Evolutionary conservation across 1,140 invertebrate genomes (phyloP), one percentile per base, ranked within the genome.

Genomic region (Littorina saxatilis): DNA sequence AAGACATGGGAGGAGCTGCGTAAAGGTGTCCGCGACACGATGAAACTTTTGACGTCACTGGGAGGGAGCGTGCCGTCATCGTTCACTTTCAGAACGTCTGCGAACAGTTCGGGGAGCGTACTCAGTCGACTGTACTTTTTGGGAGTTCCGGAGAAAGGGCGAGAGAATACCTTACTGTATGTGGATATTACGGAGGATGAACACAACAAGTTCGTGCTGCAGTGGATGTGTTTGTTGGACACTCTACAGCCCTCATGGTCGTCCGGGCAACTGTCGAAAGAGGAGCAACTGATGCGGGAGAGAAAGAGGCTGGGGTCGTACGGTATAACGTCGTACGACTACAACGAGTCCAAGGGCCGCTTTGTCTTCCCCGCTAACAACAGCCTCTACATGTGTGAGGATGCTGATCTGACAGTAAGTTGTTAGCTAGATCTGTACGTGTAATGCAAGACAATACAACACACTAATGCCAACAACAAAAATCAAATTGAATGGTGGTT

Each of bases 291-390:
- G 68, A 93, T 98, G 77, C 96, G 96, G 93, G 98, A 99, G 91
- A 93, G 98, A 75, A 98, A 98, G 82, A 93, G 93, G 93, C 94
- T 98, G 15, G 95, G 96, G 0, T 96, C 96, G 0, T 98, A 96
- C 95, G 98, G 98, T 29, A 98, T 99, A 70, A 98, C 97, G 2
- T 96, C 96, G 17, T 99, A 98, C 89, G 97, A 99, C 89, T 93
- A 98, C 63, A 96, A 98, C 88, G 94, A 94, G 32, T 93, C 94
- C 3, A 95, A 95, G 73, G 97, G 97, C 32, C 95, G 96, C 88
- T 95, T 99, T 85, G 95, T 99, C 32, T 99, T 99, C 92, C 96
- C 97, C 55, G 96, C 97, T 82, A 95, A 96, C 0, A 96, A 96
- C 85, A 96, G 95, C 83, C 93, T 99, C 63, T 98, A 94, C 90